Percentiles rank a stretch among this genome's conserved stretches.
Conservation (phyloP, 2,113 vertebrate genomes). For the Brachyhypopomus gauderio region DNA sequence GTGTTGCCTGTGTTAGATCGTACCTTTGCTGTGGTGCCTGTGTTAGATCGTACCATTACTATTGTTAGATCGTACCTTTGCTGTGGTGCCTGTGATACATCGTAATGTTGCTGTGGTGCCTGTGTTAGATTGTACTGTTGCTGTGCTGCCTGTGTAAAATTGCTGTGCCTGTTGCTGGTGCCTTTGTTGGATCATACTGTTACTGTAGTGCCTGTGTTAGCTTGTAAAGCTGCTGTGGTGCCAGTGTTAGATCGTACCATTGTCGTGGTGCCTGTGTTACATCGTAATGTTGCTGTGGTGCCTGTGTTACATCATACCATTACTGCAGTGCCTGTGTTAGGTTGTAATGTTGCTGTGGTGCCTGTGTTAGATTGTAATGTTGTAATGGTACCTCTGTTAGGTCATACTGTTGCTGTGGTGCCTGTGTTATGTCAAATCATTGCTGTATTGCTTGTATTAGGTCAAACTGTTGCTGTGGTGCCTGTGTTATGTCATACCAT, state of each 20-base stretch:
- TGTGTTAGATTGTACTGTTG: not conserved
- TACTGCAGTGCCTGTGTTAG: too few species aligned
- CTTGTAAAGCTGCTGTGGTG: too few species aligned
- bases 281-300: not conserved
- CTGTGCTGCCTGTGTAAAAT: too few species aligned
- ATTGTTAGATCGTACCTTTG: too few species aligned
- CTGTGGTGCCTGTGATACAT: too few species aligned
- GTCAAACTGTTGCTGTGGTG: not conserved
- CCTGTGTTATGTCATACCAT: not conserved
- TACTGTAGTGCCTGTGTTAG: too few species aligned
- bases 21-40: not conserved
- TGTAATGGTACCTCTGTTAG: not conserved
- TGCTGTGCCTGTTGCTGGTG: too few species aligned
- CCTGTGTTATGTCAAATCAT: too few species aligned
- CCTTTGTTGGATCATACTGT: not conserved
- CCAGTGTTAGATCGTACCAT: not conserved
- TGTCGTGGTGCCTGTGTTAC: not conserved
- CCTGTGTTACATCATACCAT: not conserved
- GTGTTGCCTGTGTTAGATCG: constrained; percentile 5
- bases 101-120: constrained; percentile 5
- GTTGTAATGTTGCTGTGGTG: too few species aligned
- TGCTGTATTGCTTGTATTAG: not conserved
- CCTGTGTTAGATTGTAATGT: not conserved
- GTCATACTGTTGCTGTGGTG: too few species aligned
- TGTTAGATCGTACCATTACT: not conserved